Evolutionary conservation across 2,113 vertebrate genomes (phyloP), one percentile per base, ranked within the genome.

Genomic region (Tonatia bakeri): DNA sequence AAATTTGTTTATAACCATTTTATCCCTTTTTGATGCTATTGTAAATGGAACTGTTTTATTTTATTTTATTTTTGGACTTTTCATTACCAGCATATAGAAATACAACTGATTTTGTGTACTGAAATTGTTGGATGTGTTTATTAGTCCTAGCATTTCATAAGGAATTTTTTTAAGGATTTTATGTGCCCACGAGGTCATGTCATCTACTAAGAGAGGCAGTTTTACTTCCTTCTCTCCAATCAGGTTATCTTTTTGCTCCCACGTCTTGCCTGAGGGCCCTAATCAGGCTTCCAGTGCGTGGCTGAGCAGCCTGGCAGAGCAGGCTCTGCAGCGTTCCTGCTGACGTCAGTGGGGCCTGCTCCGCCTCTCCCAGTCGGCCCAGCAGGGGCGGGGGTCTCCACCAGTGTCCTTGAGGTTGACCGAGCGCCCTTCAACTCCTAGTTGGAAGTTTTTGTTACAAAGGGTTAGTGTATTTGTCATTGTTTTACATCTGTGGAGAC

Each of bases 231-330:
- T 24, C 38, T 83, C 90, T 87, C 67, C 3, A n/a, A 17, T 24
- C 20, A 4, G 6, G 61, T 17, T 56, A 28, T 1, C 22, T 54
- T 64, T 8, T 4, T 16, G 26, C 26, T 61, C 75, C n/a, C 76
- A 33, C n/a, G 1, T 20, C n/a, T 67, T 76, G 4, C 9, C 47
- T 33, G 20, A 1, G 14, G n/a, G 5, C 26, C n/a, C 17, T 22
- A 26, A 43, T 28, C 26, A 65, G 56, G 36, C 50, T 31, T 76
- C 33, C 31, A 77, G 17, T 0, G 13, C 6, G 9, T 20, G 19
- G 54, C 24, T 7, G 19, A 47, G 22, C 4, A 43, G 33, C 38
- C 0, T 2, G 3, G 12, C 11, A 15, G 4, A 45, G 11, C 0
- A 43, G 19, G 7, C 14, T 0, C 56, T 20, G 50, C 20, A 7